Evolutionary conservation across 2,888 invertebrate species (phyloP), one percentile per base, ranked within the genome.

Genomic region (Celastrina argiolus): DNA sequence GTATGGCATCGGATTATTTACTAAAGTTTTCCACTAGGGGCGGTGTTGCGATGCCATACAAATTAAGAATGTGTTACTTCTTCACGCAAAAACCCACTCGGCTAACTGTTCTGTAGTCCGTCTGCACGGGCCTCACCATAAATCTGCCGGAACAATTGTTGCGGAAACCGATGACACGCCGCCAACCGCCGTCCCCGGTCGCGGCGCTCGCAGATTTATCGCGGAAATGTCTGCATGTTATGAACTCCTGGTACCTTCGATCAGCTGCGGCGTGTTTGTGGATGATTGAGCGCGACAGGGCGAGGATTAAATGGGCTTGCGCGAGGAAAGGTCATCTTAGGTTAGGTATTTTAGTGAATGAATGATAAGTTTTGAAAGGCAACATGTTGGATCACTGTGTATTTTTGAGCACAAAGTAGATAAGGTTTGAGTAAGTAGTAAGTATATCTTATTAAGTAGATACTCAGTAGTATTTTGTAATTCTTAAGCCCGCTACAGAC

Each of bases 111-210:
- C 28, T 3, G 42, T 45, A 16, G 42, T 16, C 12, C 12, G 42
- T 63, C 42, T 16, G 16, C 7, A 18, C 18, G 18, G 45, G 10
- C 56, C 56, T 65, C 16, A 65, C 36, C 56, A 65, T 65, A 65
- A 65, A 65, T 56, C 65, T 65, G 58, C 12, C 59, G 59, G 59
- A 59, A 66, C 66, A 45, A 59, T 66, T 34, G 45, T 22, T 31
- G 18, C 45, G 59, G 66, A 34, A 66, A 66, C 59, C 34, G 59
- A 42, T 66, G 66, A 66, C 66, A 31, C 28, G 59, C 12, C 34
- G 22, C 8, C n/a, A n/a, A n/a, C 41, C 51, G 51, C 22, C 3
- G 34, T 59, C 59, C 58, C 31, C 34, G 36, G 34, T 18, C 58
- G 58, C 34, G 36, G 34, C 16, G 18, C 59, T 12, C 8, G 31